Percentiles rank a stretch among this genome's conserved stretches.
Evolutionary conservation across 2,113 vertebrate species (phyloP).

Genomic region (Oceanodroma tethys): DNA sequence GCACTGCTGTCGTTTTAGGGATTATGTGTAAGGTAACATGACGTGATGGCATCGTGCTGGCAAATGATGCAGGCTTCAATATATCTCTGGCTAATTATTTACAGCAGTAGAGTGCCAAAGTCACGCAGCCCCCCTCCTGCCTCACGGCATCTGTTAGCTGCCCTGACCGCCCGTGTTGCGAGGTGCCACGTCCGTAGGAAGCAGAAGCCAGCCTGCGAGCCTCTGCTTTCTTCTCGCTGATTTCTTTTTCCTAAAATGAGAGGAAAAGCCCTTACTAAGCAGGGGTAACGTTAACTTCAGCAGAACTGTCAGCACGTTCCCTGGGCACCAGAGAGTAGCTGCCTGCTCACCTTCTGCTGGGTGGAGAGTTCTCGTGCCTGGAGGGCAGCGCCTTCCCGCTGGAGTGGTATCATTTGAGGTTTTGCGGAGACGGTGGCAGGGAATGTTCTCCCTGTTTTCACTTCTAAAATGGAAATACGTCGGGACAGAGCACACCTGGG

Average conservation of each 20-base stretch:
- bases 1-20: accelerated
- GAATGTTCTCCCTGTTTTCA: not conserved
- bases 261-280: not conserved
- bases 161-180: accelerated
- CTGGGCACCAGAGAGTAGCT: not conserved
- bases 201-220: not conserved
- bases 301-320: not conserved
- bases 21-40: accelerated
- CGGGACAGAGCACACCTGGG: not conserved
- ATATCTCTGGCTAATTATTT: not conserved
- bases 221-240: not conserved
- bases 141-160: accelerated
- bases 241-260: not conserved
- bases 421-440: not conserved
- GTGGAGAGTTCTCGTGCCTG: not conserved
- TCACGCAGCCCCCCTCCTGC: not conserved
- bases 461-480: accelerated
- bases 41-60: accelerated
- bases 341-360: not conserved
- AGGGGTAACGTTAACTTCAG: not conserved
- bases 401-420: not conserved
- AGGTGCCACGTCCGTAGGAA: not conserved
- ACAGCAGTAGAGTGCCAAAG: not conserved
- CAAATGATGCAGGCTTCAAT: accelerated
- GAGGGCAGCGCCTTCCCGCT: not conserved